phyloP scores from a whole-genome alignment of 2,797 vertebrate genomes.

The Hirundo rustica region DNA sequence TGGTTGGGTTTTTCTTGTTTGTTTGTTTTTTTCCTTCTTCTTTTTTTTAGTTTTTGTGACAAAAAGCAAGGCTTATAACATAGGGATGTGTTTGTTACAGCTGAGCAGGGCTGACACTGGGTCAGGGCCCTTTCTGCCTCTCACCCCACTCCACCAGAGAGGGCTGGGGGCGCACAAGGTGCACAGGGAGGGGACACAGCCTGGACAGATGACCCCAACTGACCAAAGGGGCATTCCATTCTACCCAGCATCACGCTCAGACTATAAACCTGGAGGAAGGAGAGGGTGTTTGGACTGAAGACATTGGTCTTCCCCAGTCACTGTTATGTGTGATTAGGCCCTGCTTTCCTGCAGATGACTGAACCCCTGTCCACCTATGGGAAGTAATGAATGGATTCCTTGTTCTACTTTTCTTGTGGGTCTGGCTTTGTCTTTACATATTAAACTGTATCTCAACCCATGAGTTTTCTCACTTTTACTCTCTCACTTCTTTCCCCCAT shows the following conservation, averaged over 20 bases:
- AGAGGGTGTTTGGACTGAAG: not conserved
- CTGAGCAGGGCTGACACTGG: not conserved
- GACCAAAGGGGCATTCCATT: not conserved
- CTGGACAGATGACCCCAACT: accelerated
- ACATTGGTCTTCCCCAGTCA: not conserved
- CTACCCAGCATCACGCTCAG: not conserved
- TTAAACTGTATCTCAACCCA: not conserved
- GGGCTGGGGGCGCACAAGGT: not conserved
- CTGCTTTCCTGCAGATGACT: not conserved
- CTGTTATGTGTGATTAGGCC: accelerated
- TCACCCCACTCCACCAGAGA: not conserved
- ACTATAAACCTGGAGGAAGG: not conserved
- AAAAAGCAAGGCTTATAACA: not conserved
- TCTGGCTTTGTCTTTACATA: not conserved
- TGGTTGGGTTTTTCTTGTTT: not conserved
- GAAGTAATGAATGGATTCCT: not conserved
- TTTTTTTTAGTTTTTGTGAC: not conserved
- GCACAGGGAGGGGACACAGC: not conserved
- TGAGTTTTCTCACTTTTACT: not conserved
- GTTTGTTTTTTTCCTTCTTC: no score
- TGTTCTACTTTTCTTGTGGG: not conserved
- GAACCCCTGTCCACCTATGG: accelerated
- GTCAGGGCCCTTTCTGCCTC: not conserved
- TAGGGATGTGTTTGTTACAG: no score
- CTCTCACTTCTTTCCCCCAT: not conserved